These are phyloP conservation scores for Perdita meconis DNA, from an alignment of 2,888 invertebrate genomes.

Conservation along the genomic window DNA sequence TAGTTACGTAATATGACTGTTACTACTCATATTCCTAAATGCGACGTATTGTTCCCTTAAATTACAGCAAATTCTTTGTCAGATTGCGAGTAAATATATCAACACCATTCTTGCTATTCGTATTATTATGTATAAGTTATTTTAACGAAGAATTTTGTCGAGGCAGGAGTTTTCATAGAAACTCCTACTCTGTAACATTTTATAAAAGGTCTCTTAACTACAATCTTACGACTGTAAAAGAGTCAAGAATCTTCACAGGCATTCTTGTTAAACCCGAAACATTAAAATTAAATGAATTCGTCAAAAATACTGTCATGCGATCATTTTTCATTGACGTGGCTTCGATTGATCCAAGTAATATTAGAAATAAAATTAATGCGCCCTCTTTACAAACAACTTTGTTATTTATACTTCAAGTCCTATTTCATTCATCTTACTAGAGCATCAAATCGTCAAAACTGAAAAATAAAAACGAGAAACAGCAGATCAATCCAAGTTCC, in stretches of 20 bases:
- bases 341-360: no score
- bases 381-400: no score
- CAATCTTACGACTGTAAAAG: background rate
- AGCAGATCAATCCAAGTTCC: no score
- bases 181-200: background rate
- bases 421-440: no score
- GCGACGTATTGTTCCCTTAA: background rate
- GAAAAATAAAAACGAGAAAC: no score
- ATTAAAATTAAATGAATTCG: constrained; percentile 5
- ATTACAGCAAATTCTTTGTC: background rate
- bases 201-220: background rate
- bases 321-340: background rate
- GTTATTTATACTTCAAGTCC: no score
- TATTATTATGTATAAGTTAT: background rate
- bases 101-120: background rate
- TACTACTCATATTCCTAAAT: background rate
- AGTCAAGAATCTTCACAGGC: constrained; percentile 25
- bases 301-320: background rate
- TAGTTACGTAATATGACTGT: background rate
- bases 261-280: constrained; percentile 17
- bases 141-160: background rate
- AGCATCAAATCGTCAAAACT: no score
- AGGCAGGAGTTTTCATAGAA: constrained; percentile 14
- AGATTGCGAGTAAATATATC: background rate
- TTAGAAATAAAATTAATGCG: no score